Evolutionary conservation across 2,888 invertebrate species (phyloP), one percentile per base, ranked within the genome.

Genomic region (Hesperia comma): DNA sequence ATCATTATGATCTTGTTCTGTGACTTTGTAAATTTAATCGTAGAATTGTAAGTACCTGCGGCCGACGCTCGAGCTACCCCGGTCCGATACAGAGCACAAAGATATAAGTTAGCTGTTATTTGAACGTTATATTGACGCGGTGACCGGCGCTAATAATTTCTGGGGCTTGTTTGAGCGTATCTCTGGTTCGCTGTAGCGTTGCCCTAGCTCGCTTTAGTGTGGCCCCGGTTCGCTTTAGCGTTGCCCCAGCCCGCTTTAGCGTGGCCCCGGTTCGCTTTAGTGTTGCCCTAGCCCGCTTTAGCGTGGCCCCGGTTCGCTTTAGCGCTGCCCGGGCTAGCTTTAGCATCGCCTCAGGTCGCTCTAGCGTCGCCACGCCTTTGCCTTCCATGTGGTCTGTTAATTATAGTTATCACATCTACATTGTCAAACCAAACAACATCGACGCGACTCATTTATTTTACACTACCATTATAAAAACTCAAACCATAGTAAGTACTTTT

Each of bases 1-100:
- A 90, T 92, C 90, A 89, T 80, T 77, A 75, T 80, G 83, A 79
- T 85, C 80, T 82, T 85, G 79, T 80, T 82, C 80, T 79, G 78
- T 78, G 77, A 75, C 74, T 84, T 78, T 85, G 78, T 86, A 80
- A 83, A 83, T 82, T 85, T 51, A 61, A 80, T 81, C 75, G 72
- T 86, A 86, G 80, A 73, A 71, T 80, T 74, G 69, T 83, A 82
- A 81, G 81, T 78, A 72, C 75, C 77, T 77, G 69, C 69, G 69
- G 51, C 62, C 69, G 66, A 56, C 19, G 61, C 14, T 32, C 15
- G 61, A 33, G 54, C 37, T 12, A 26, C 61, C 33, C 56, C 67
- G 67, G 57, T 41, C 63, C 60, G 43, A 41, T 19, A 17, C 37
- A 58, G 67, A 71, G 71, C 71, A 71, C 68, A 70, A 71, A 71